Evolutionary conservation across 2,888 invertebrate genomes (phyloP).

Genomic region (Prenolepis imparis): DNA sequence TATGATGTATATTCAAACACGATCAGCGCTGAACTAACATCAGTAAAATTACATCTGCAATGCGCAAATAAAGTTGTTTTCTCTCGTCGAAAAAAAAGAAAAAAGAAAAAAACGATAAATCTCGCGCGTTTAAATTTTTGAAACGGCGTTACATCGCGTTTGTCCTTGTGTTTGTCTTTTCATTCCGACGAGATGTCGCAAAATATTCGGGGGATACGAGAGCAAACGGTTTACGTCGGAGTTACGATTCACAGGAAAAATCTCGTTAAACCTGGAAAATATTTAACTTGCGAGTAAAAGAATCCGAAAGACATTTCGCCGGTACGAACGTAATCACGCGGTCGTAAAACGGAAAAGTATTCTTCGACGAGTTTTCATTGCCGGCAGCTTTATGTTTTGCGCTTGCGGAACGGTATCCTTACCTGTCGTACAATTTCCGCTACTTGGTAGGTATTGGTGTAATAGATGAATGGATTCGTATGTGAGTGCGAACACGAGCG

Average conservation of each 20-base stretch:
- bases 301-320: conserved; percentile 6
- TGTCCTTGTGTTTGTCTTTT: conserved; percentile 1
- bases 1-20: background rate
- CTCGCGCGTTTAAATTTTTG: background rate
- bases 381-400: conserved; percentile 35
- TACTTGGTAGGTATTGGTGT: background rate
- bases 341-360: conserved; percentile 18
- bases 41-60: background rate
- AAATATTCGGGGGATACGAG: background rate
- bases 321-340: conserved; percentile 15
- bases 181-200: background rate
- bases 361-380: conserved; percentile 35
- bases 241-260: conserved; percentile 14
- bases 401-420: conserved; percentile 5
- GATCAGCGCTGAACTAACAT: background rate
- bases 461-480: too few species aligned
- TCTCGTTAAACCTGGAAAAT: conserved; percentile 23
- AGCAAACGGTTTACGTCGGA: background rate
- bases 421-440: conserved; percentile 35
- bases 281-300: conserved; percentile 21
- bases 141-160: background rate
- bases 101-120: background rate
- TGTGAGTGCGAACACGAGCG: background rate
- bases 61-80: conserved; percentile 1
- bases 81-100: background rate